phyloP scores from a whole-genome alignment of 2,797 vertebrate genomes.

The Coranthus polyacanthus region DNA sequence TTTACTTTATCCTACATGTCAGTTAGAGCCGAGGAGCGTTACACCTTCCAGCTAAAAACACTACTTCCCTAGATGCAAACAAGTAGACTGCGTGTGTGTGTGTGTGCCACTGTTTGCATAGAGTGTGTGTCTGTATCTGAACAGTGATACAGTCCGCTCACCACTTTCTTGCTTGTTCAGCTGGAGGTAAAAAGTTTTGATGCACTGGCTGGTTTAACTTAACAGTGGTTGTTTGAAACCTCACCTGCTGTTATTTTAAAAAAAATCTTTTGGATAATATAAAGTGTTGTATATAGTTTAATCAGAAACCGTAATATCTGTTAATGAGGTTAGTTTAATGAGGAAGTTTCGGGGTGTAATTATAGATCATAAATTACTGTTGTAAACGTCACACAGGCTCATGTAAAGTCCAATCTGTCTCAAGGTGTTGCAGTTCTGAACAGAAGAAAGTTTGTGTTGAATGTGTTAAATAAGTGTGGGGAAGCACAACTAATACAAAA shows the following conservation, averaged over 20 bases:
- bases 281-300: background rate
- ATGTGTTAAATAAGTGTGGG: no score
- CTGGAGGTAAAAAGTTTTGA: background rate
- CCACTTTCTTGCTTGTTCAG: conserved; percentile 12
- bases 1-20: conserved; percentile 54
- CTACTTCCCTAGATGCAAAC: conserved; percentile 67
- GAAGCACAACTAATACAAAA: no score
- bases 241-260: background rate
- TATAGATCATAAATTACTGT: no score
- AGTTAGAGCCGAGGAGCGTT: conserved; percentile 50
- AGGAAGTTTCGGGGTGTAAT: no score
- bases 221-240: background rate
- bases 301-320: background rate
- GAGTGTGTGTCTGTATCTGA: background rate
- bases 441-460: no score
- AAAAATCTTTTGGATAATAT: no score
- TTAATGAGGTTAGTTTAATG: no score
- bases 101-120: conserved; percentile 19
- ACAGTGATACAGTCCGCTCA: background rate
- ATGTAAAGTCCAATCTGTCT: no score
- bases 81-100: background rate
- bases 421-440: no score
- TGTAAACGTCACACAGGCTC: no score
- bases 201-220: background rate
- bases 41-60: conserved; percentile 58